Evolutionary conservation across 64 coral and sea anemone genomes (phyloP), one percentile per base, ranked within the genome.

Genomic region (Pachyseris speciosa): DNA sequence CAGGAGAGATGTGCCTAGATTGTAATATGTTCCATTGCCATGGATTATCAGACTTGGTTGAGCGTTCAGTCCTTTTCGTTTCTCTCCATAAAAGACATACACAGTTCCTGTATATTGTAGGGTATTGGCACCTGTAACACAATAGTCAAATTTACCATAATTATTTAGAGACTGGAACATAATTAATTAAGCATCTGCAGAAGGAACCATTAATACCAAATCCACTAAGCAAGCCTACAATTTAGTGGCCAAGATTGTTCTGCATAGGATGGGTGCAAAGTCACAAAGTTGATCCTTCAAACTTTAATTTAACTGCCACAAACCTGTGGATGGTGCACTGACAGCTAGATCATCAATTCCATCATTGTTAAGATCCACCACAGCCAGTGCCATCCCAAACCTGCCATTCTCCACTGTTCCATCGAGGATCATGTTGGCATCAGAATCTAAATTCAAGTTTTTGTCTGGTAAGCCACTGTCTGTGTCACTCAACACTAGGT

Each of bases 291-390:
- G 6, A 45, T 22, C 9, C 19, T 36, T 22, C 10, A 16, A 22
- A 71, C 16, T 9, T 28, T 67, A 10, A 17, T 30, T 5, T 77
- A 7, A 37, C 1, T 41, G 51, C 6, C 48, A 7, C 84, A 17
- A 55, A 99, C 97, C 97, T 95, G 70, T 75, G 12, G 97, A 93
- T 41, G 97, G 94, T 27, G 94, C 97, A 93, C 90, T 95, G 9
- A 99, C 74, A 69, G 83, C 97, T 0, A 99, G 83, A 63, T 99
- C 97, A 74, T 95, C 94, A 2, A 99, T 6, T 28, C 97, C 97
- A 90, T 99, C 97, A 61, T 72, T 80, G 63, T 99, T 99, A 17
- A 95, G 48, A 69, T 99, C 97, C 22, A 95, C 75, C 12, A 95
- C 85, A 37, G 97, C 81, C 67, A 99, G 72, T 40, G 78, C 90